Base-by-base conservation (phyloP, 2,888 invertebrate genomes). In the Zeuzera pyrina region DNA sequence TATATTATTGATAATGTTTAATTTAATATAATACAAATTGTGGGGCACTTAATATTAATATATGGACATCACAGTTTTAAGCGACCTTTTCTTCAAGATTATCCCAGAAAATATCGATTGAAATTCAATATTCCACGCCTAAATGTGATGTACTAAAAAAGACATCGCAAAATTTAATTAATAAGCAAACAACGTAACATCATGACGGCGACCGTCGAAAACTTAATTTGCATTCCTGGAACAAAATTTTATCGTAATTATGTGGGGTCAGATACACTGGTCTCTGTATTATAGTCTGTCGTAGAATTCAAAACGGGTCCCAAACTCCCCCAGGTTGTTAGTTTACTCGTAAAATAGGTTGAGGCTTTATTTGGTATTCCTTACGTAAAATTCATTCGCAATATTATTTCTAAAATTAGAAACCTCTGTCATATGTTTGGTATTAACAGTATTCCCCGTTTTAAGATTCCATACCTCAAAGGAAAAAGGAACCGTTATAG, bases 221-320 rank as follows among this genome's bases (percentile, higher is more conserved):
- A 48, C 49, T 52, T 59, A 48, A 64, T 66, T 65, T 62, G 49
- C 56, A 65, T 64, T 59, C 52, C 48, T 47, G 52, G 64, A 63
- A 60, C 55, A 57, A 56, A 64, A 60, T 57, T 47, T 53, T 59
- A 57, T 55, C 56, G 50, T 61, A 58, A 61, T 62, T 58, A 60
- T 54, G 50, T 52, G 44, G 51, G 56, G 56, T 54, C 51, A 57
- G 52, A 54, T 53, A 51, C 11, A 21, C 28, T 23, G 33, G 33
- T 41, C 33, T 32, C 30, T 39, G 13, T 6, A 13, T 33, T 42
- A 33, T 39, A 28, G 36, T 31, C 32, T 36, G 36, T 33, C 43
- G 34, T 37, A 35, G 39, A 39, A 48, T 44, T 39, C 36, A 34
- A 39, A 42, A 31, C 38, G 34, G 30, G 42, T 30, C 35, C 45